Evolutionary conservation across 2,888 invertebrate genomes (phyloP).

Genomic region (Noctua pronuba): DNA sequence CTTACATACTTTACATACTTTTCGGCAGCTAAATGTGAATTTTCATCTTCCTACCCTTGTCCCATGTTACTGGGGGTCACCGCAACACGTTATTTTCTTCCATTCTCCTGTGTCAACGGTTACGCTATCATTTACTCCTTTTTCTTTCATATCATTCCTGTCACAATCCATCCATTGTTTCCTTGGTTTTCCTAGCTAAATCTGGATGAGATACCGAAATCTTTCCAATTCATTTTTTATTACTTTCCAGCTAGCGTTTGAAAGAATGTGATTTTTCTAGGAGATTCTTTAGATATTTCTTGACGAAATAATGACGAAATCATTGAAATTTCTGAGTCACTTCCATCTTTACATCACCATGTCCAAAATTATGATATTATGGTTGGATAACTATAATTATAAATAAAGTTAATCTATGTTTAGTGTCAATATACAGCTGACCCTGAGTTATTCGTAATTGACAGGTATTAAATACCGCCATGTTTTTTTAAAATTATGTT

Average conservation of each 20-base stretch:
- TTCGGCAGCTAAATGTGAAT: neutral
- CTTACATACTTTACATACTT: no score
- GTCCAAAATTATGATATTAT: conserved; percentile 43
- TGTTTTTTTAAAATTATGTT: conserved; percentile 15
- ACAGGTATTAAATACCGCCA: conserved; percentile 33
- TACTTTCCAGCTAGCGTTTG: no score
- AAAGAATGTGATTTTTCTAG: neutral
- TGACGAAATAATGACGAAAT: neutral
- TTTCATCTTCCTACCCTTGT: no score
- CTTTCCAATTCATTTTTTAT: neutral
- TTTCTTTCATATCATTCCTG: no score
- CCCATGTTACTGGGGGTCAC: no score
- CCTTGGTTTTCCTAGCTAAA: no score
- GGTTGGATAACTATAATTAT: conserved; percentile 60
- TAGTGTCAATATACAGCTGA: conserved; percentile 46
- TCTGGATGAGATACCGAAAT: neutral
- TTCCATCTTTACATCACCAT: conserved; percentile 15
- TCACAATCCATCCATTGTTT: no score
- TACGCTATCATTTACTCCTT: no score
- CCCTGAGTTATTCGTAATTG: conserved; percentile 61
- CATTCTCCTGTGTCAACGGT: no score
- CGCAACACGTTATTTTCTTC: no score
- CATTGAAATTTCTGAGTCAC: conserved; percentile 15
- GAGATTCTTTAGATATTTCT: neutral
- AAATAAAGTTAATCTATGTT: conserved; percentile 36